Evolutionary conservation across 2,888 invertebrate species (phyloP), one percentile per base, ranked within the genome.

Genomic region (Conops quadrifasciatus): DNA sequence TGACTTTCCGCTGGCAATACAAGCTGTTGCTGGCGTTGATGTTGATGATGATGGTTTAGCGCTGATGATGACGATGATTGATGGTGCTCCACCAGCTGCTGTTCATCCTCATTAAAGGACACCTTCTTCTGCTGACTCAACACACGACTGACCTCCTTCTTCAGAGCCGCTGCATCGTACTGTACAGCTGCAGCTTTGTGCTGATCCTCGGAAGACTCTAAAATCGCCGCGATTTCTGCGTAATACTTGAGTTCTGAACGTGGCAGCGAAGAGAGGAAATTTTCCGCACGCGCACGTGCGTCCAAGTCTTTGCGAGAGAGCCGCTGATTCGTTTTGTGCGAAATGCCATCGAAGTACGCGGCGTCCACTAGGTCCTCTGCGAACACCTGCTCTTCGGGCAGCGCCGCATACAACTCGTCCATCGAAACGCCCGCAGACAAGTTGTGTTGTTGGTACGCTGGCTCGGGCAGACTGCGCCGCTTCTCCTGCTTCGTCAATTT

Each of bases 391-490:
- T 82, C 68, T n/a, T 68, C 68, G 15, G 30, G 58, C 24, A 68
- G n/a, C 19, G 51, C 60, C 1, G n/a, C 68, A 73, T 75, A 78
- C 56, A 84, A 73, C 73, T 86, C 85, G 63, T 84, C 83, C 11
- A 81, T 80, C 15, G 85, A 80, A 13, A 81, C 82, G 36, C 75
- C 63, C 2, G 64, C 71, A 16, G 59, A 24, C 28, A 47, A 45
- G 28, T 59, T 47, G 16, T 47, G 21, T 79, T 66, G 0, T 64
- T 83, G 82, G 72, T 91, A 91, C 0, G 92, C 91, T 0, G 92
- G 91, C 80, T 93, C 93, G 81, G 92, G 93, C 65, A 93, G 84
- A n/a, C 93, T 93, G 84, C 91, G 89, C 64, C 93, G 87, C 81
- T 93, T 93, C 73, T 88, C 88, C 58, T 83, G 74, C 75, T 85